Conservation (phyloP, 2,113 vertebrate species). For the Odocoileus hemionus region DNA sequence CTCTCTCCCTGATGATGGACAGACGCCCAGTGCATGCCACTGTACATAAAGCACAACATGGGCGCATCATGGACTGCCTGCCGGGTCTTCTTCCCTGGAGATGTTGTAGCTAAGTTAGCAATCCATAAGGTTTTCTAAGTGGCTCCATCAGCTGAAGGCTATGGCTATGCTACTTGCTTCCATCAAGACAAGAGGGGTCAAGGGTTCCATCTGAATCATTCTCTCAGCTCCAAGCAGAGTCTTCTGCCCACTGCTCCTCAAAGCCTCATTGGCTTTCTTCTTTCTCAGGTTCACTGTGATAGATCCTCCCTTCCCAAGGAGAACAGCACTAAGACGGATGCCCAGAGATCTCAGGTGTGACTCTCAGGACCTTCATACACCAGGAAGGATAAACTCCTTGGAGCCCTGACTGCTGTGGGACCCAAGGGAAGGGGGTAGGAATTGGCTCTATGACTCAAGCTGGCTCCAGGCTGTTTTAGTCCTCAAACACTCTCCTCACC, state of each 20-base stretch:
- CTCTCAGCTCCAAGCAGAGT: neutral
- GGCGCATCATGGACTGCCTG: neutral
- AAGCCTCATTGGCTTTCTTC: neutral
- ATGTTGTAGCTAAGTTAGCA: neutral
- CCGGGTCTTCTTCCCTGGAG: neutral
- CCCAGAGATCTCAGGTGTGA: no score
- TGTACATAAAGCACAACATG: neutral
- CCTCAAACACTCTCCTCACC: neutral
- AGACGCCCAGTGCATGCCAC: neutral
- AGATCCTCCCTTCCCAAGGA: neutral
- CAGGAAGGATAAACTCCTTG: neutral
- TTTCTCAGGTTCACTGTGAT: neutral
- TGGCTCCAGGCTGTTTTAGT: neutral
- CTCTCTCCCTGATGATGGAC: neutral
- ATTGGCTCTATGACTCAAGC: neutral
- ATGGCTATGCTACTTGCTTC: neutral
- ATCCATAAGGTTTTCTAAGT: neutral
- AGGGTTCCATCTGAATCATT: neutral
- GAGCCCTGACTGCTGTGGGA: neutral
- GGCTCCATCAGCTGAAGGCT: neutral
- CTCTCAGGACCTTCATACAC: fast-evolving
- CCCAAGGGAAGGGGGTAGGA: neutral
- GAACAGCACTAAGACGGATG: neutral
- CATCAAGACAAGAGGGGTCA: neutral
- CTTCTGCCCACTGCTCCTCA: neutral